These are phyloP conservation scores for Charina bottae DNA, from an alignment of 2,113 vertebrate species.

Conservation along the genomic window DNA sequence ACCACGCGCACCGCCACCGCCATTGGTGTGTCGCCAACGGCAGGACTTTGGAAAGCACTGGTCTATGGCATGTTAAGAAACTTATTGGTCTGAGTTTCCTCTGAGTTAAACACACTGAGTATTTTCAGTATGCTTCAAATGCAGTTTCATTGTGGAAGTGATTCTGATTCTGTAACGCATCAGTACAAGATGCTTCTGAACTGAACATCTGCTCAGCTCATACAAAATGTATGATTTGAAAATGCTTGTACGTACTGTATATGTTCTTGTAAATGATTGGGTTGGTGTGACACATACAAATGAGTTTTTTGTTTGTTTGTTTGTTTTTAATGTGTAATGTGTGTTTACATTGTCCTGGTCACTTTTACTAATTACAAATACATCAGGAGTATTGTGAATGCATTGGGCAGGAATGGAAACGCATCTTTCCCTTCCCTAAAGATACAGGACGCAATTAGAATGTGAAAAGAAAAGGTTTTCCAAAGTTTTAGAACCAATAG, in stretches of 20 bases:
- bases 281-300: neutral
- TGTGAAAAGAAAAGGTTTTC: neutral
- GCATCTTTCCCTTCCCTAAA: too few relatives aligned
- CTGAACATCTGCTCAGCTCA: neutral
- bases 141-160: neutral
- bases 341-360: too few relatives aligned
- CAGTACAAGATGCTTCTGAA: neutral
- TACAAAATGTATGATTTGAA: neutral
- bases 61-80: too few relatives aligned
- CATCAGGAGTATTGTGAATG: too few relatives aligned
- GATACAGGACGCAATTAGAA: neutral
- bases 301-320: too few relatives aligned
- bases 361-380: too few relatives aligned
- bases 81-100: slow-evolving; percentile 10
- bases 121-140: slow-evolving; percentile 16
- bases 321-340: too few relatives aligned
- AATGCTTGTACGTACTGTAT: neutral
- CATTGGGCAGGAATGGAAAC: too few relatives aligned
- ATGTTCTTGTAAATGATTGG: neutral
- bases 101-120: neutral
- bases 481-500: neutral
- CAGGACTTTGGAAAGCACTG: too few relatives aligned
- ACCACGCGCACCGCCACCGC: too few relatives aligned
- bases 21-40: too few relatives aligned
- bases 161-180: slow-evolving; percentile 3